Conservation (phyloP, 1,140 invertebrate genomes). For the Metopolophium dirhodum region DNA sequence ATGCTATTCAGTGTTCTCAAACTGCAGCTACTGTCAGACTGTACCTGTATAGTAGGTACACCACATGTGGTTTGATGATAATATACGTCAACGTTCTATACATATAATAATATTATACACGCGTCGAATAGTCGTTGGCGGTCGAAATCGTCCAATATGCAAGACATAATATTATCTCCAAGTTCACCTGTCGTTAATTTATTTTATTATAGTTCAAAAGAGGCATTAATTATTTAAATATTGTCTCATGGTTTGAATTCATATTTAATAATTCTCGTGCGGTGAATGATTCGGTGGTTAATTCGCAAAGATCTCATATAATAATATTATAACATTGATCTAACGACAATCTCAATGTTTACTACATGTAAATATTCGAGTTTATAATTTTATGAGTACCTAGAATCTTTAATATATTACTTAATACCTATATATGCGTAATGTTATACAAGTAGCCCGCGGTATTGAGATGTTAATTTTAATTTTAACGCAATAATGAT, state of each 20-base stretch:
- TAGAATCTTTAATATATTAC: no score
- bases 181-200: not conserved
- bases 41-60: not conserved
- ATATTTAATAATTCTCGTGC: not conserved
- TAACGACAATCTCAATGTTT: not conserved
- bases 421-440: not conserved
- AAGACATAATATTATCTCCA: not conserved
- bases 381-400: not conserved
- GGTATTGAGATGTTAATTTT: not conserved
- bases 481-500: not conserved
- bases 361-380: not conserved
- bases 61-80: not conserved
- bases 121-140: not conserved
- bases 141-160: not conserved
- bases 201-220: no score
- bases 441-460: not conserved
- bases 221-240: not conserved
- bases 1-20: not conserved
- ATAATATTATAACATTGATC: no score
- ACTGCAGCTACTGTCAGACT: not conserved
- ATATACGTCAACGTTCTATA: no score
- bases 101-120: not conserved
- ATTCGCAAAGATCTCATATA: not conserved
- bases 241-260: not conserved
- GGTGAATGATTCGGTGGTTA: not conserved